Conservation (phyloP, 2,113 vertebrate genomes). For the Gallinago jamesoni region DNA sequence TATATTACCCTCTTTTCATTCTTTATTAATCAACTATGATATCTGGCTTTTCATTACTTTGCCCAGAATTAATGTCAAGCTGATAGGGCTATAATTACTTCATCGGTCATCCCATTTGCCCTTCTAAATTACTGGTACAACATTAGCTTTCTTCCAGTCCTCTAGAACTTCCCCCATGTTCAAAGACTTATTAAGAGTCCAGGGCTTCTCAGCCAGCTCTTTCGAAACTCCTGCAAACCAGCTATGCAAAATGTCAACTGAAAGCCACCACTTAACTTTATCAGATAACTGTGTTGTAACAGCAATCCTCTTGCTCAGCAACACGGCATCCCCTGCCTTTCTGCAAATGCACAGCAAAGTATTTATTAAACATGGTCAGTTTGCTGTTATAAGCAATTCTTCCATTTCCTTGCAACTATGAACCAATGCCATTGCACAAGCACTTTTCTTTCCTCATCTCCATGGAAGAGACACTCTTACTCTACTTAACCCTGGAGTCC, state of each 20-base stretch:
- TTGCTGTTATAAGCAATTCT: background rate
- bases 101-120: slow-evolving; percentile 71
- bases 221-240: slow-evolving; percentile 3
- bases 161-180: slow-evolving; percentile 40
- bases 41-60: slow-evolving; percentile 70
- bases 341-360: background rate
- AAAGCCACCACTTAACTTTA: background rate
- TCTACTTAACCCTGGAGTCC: background rate
- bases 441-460: background rate
- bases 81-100: slow-evolving; percentile 70
- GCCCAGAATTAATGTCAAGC: slow-evolving; percentile 68
- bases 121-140: slow-evolving; percentile 70
- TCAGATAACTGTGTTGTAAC: background rate
- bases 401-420: background rate
- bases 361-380: background rate
- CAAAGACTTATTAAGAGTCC: slow-evolving; percentile 47
- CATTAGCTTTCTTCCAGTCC: slow-evolving; percentile 59
- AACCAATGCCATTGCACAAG: background rate
- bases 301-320: background rate
- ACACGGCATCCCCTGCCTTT: background rate
- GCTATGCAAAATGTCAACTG: background rate
- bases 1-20: slow-evolving; percentile 71
- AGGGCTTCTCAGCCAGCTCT: background rate
- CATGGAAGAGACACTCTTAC: background rate
- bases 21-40: slow-evolving; percentile 72